A percentile compares a stretch with the other conserved stretches of the same genome.
Conservation (phyloP, 2,113 vertebrate genomes). For the Azemiops feae region DNA sequence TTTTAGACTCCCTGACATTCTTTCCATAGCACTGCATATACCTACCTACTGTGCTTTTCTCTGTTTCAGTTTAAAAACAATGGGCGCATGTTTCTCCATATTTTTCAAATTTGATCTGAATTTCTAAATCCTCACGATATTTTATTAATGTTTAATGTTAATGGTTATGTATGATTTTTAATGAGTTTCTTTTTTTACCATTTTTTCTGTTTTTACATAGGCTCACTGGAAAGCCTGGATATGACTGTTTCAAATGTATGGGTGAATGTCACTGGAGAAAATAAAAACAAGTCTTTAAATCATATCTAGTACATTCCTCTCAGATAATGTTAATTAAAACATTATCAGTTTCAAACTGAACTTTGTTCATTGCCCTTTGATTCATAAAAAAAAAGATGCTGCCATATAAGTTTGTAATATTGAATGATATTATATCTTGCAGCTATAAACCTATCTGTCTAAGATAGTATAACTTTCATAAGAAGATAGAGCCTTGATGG, state of each 20-base stretch:
- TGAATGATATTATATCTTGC: not conserved
- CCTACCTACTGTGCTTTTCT: not conserved
- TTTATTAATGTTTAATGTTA: not conserved
- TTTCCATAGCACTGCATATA: not conserved
- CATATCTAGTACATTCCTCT: not conserved
- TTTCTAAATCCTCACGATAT: not conserved
- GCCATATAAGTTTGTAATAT: conserved; percentile 36
- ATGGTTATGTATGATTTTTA: not conserved
- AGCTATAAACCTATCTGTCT: not conserved
- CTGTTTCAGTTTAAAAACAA: not conserved
- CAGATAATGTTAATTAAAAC: conserved; percentile 1
- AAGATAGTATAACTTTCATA: not conserved
- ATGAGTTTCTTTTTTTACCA: not conserved
- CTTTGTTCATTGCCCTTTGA: conserved; percentile 35
- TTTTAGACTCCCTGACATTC: not conserved
- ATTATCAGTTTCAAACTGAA: not conserved
- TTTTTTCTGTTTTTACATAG: not conserved
- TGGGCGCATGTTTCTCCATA: not conserved
- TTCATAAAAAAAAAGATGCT: not conserved
- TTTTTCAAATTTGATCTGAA: not conserved
- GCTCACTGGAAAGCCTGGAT: not conserved
- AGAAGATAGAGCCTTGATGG: not conserved
- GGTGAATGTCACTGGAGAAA: not conserved
- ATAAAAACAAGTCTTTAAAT: not conserved
- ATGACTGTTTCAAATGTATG: rapidly evolving